Evolutionary conservation across 2,888 invertebrate species (phyloP), one percentile per base, ranked within the genome.

Genomic region (Diaperis boleti): DNA sequence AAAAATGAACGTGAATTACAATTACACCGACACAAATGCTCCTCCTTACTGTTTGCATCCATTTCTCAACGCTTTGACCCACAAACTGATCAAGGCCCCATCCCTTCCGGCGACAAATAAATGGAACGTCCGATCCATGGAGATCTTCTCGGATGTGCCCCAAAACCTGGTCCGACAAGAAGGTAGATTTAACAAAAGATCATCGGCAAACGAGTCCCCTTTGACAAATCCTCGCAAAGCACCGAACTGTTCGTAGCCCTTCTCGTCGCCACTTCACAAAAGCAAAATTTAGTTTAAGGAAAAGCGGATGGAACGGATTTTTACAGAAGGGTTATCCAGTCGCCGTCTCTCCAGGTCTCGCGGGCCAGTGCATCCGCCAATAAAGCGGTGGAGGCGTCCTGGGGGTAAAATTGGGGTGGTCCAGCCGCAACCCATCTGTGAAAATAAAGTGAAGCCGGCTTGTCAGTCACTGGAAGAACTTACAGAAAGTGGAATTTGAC

Each of bases 161-260:
- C 68, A 69, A 26, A 42, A 65, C 20, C 72, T 68, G 52, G 62
- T 74, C 68, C 68, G 72, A 69, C 62, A 75, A 56, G 69, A 41
- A 80, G 87, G 82, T 5, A 86, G 76, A 63, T 85, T 84, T 14
- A 89, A 49, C 71, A 74, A 74, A 75, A 69, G 66, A 22, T 76
- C 75, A 14, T 83, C 83, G 20, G 81, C 73, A 1, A 77, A 78
- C 44, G 83, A 78, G 59, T 81, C 84, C 0, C 84, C 78, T 52
- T 81, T 82, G 59, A 89, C 75, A 11, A 84, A 83, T 0, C 90
- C 91, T 65, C 85, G 83, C 11, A 88, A 72, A 0, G 83, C 81
- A 2, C 91, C 91, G 80, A 85, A 90, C 73, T 90, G 90, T 64
- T 86, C 82, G 78, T 86, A 88, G 45, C 88, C 86, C 1, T 80